Evolutionary conservation across 1,140 invertebrate genomes (phyloP).

Genomic region (Micrasema longulum): DNA sequence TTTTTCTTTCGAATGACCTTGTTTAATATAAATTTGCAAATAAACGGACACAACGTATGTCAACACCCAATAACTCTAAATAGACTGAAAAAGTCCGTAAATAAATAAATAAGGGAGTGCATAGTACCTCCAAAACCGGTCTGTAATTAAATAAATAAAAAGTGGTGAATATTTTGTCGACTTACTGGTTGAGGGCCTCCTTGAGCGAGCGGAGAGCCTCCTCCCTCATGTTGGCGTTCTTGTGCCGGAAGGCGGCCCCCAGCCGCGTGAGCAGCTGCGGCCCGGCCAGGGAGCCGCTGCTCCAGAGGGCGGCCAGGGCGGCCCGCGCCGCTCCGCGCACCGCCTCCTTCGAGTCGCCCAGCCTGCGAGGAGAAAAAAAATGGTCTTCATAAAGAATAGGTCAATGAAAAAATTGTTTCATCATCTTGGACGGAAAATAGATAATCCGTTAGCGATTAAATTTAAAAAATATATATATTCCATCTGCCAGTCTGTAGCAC

Average conservation of each 20-base stretch:
- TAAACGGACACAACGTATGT: neutral
- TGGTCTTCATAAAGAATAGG: neutral
- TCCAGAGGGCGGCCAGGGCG: conserved; percentile 83
- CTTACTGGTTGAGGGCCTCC: conserved; percentile 85
- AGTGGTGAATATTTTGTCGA: conserved; percentile 39
- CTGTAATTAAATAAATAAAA: no score
- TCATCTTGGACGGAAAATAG: no score
- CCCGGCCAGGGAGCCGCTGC: conserved; percentile 81
- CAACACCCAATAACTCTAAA: neutral
- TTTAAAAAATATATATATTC: no score
- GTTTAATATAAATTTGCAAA: neutral
- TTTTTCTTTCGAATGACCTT: no score
- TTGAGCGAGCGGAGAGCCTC: conserved; percentile 83
- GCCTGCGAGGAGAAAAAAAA: conserved; percentile 55
- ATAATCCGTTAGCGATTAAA: no score
- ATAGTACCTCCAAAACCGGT: neutral
- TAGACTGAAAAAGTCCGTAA: neutral
- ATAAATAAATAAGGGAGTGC: neutral
- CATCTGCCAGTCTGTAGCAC: no score
- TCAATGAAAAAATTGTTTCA: no score
- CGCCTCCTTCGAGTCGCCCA: conserved; percentile 85
- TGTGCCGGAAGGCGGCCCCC: conserved; percentile 81
- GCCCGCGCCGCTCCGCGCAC: conserved; percentile 87
- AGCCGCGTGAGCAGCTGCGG: conserved; percentile 85
- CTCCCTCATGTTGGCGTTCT: conserved; percentile 88